Evolutionary conservation across 2,888 invertebrate species (phyloP), one percentile per base, ranked within the genome.

Genomic region (Andrena praecox): DNA sequence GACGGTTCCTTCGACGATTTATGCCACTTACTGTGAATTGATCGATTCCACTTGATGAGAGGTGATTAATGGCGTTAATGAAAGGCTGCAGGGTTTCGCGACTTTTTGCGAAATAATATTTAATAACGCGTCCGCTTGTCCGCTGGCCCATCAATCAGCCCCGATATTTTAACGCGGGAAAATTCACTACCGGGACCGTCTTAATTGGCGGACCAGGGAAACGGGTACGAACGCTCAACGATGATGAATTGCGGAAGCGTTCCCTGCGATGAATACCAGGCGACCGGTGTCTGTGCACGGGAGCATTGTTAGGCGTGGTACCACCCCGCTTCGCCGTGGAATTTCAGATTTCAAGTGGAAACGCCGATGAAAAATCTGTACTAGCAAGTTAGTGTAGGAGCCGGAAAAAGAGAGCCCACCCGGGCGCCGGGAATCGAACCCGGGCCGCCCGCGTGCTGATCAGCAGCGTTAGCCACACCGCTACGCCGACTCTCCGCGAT

Each of bases 21-120:
- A 77, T 77, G 83, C 83, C 83, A 83, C 77, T 82, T 77, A 77
- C 70, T 35, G 69, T 74, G 35, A 74, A 83, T 77, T 75, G 74
- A 83, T 83, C 70, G 72, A 69, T 68, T 63, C 74, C 48, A 42
- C 77, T 54, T 71, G 74, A 84, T 78, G 84, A 83, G 56, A 35
- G 52, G 56, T 84, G 84, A 84, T 83, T 83, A 84, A 84, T 72
- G 84, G 48, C 83, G 66, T 59, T 56, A 70, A 71, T 42, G 78
- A 74, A 59, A 83, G 62, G 33, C 48, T 20, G 50, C 66, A 12
- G 24, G 52, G n/a, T 59, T 50, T 52, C 33, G 33, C 31, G 7
- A 59, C 16, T 24, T 29, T 35, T 60, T 52, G 78, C 52, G 50
- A 72, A 78, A 75, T 73, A 75, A 70, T 83, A 73, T 77, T 83